Percentiles rank a stretch among this genome's conserved stretches.
Conservation (phyloP, 2,888 invertebrate species). For the Acrocyrtus sp. region DNA sequence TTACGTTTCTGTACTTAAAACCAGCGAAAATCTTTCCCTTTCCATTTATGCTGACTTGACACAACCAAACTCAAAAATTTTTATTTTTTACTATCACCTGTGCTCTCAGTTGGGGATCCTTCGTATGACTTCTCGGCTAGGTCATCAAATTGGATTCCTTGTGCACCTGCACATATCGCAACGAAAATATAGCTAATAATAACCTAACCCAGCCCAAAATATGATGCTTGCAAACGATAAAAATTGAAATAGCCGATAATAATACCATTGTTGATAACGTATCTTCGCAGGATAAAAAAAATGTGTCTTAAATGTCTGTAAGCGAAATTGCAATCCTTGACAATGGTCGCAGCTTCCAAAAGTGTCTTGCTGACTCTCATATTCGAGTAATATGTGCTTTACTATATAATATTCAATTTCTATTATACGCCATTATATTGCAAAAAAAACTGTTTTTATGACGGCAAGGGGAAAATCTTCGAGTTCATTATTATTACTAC, state of each 20-base stretch:
- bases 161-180: slow-evolving; percentile 44
- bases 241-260: slow-evolving; percentile 31
- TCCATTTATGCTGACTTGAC: slow-evolving; percentile 1
- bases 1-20: not conserved
- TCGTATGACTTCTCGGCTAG: slow-evolving; percentile 29
- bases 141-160: slow-evolving; percentile 46
- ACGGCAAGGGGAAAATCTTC: slow-evolving; percentile 32
- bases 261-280: too few relatives aligned
- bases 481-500: slow-evolving; percentile 20
- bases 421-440: slow-evolving; percentile 35
- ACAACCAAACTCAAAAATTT: slow-evolving; percentile 8
- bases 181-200: slow-evolving; percentile 19
- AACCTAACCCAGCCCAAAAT: slow-evolving; percentile 37
- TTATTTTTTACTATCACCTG: slow-evolving; percentile 42
- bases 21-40: slow-evolving; percentile 15
- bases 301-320: too few relatives aligned
- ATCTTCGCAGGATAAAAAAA: too few relatives aligned
- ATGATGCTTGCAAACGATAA: slow-evolving; percentile 26
- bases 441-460: slow-evolving; percentile 47
- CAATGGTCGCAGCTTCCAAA: too few relatives aligned
- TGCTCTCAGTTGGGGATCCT: slow-evolving; percentile 43
- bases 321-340: too few relatives aligned
- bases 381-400: too few relatives aligned
- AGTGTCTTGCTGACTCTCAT: too few relatives aligned
- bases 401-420: too few relatives aligned